These are phyloP conservation scores for Exephanes ischioxanthus DNA, from an alignment of 2,888 invertebrate species.

Conservation along the genomic window DNA sequence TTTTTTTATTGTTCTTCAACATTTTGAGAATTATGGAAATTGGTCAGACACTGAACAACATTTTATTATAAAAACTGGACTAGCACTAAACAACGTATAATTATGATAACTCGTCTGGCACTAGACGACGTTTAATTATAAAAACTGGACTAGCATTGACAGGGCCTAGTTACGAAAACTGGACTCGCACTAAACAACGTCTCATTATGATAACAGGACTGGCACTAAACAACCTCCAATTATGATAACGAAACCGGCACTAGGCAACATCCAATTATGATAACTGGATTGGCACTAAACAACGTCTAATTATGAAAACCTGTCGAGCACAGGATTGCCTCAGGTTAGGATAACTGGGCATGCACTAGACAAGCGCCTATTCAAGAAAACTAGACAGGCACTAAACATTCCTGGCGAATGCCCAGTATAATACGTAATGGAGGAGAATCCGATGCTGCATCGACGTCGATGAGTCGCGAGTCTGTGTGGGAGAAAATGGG, in stretches of 20 bases:
- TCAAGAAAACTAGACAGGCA: not conserved
- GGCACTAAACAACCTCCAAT: not conserved
- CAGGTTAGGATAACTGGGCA: not conserved
- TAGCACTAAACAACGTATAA: too few relatives aligned
- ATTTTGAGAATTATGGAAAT: too few relatives aligned
- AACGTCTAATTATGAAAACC: not conserved
- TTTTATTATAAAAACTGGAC: too few relatives aligned
- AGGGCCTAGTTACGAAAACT: too few relatives aligned
- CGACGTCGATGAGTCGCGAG: not conserved
- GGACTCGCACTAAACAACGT: too few relatives aligned
- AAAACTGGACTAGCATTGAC: too few relatives aligned
- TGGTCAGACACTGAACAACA: too few relatives aligned
- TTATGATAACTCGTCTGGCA: too few relatives aligned
- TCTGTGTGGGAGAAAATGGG: slow-evolving; percentile 24
- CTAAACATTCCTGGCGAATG: not conserved
- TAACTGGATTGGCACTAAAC: not conserved
- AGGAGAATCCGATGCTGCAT: not conserved
- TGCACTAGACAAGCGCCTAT: not conserved
- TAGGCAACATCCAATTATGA: not conserved
- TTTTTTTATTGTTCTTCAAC: too few relatives aligned
- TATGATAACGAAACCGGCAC: not conserved
- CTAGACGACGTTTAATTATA: too few relatives aligned
- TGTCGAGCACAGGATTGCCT: too few relatives aligned
- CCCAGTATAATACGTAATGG: not conserved
- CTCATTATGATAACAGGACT: too few relatives aligned